phyloP scores from a whole-genome alignment of 2,888 invertebrate species.

The Agrotis segetum region DNA sequence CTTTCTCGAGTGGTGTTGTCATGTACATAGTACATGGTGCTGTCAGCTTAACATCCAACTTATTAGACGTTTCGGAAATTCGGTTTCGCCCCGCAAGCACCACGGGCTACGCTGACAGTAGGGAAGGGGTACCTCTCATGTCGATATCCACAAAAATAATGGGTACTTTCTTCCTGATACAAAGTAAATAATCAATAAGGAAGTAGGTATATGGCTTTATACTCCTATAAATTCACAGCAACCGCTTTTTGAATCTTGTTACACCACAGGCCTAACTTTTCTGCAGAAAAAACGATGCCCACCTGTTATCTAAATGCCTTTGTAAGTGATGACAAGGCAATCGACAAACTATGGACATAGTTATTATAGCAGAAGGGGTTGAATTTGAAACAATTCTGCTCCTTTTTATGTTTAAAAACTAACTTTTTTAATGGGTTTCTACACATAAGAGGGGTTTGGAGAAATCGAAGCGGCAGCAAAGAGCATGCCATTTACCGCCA shows the following conservation, averaged over 20 bases:
- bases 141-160: constrained; percentile 45
- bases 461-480: no score
- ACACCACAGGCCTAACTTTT: not conserved
- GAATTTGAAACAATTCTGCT: not conserved
- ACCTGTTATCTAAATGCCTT: no score
- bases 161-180: not conserved
- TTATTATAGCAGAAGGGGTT: no score
- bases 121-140: constrained; percentile 63
- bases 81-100: constrained; percentile 88
- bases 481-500: no score
- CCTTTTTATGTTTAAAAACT: no score
- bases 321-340: no score
- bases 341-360: no score
- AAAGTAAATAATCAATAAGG: no score
- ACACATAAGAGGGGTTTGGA: no score
- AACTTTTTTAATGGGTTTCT: no score
- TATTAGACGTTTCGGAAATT: constrained; percentile 91
- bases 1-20: constrained; percentile 77
- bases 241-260: not conserved
- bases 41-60: constrained; percentile 89
- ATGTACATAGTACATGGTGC: constrained; percentile 84
- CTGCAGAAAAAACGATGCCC: not conserved
- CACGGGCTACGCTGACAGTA: constrained; percentile 78
- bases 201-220: not conserved
- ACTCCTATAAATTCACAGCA: not conserved